Evolutionary conservation across 2,888 invertebrate species (phyloP).

Genomic region (Melikaiella ostensackeni): DNA sequence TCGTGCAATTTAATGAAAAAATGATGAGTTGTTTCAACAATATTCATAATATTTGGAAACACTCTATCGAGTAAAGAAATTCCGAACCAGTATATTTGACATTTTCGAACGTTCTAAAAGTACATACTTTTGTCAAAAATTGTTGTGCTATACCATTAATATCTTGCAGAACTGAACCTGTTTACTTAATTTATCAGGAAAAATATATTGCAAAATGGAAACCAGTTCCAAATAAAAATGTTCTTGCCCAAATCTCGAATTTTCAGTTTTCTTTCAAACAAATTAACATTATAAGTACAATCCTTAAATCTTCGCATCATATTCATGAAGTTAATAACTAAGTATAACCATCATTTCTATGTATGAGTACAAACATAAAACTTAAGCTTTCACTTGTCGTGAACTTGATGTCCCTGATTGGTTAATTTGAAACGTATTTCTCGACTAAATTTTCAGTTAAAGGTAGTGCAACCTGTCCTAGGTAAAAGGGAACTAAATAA

Average conservation of each 20-base stretch:
- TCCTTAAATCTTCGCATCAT: no score
- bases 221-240: slow-evolving; percentile 6
- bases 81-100: slow-evolving; percentile 10
- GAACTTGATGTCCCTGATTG: slow-evolving; percentile 12
- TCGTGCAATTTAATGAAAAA: not conserved
- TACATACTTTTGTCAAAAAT: not conserved
- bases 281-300: no score
- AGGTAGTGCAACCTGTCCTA: not conserved
- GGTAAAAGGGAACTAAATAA: slow-evolving; percentile 9
- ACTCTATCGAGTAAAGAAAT: not conserved
- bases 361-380: not conserved
- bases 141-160: not conserved
- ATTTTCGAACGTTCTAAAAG: not conserved
- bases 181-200: slow-evolving; percentile 4
- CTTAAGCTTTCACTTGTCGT: slow-evolving; percentile 1
- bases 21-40: not conserved
- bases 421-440: slow-evolving; percentile 3
- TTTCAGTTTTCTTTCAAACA: not conserved
- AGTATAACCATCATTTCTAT: slow-evolving; percentile 15
- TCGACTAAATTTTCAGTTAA: not conserved
- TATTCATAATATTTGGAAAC: not conserved
- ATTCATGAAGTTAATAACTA: not conserved
- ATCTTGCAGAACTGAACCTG: slow-evolving; percentile 17
- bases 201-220: slow-evolving; percentile 30
- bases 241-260: not conserved